Conservation (phyloP, 1,140 invertebrate genomes). For the Archegozetes longisetosus region DNA sequence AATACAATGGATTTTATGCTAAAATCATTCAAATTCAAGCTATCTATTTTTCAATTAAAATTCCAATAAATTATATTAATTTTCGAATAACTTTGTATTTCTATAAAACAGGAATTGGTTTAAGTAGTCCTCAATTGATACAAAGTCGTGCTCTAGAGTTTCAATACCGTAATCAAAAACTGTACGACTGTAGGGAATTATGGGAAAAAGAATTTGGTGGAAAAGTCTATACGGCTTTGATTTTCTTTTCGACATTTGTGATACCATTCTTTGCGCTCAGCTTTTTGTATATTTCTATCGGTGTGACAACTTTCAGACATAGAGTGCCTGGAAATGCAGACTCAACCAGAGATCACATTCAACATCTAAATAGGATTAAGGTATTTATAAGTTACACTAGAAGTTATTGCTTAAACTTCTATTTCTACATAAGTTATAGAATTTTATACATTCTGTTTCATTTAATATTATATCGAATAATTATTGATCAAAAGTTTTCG, state of each 20-base stretch:
- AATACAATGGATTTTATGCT: no score
- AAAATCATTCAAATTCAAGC: no score
- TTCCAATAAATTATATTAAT: no score
- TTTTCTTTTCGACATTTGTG: constrained; percentile 35
- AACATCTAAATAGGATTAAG: constrained; percentile 32
- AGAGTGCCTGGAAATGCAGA: constrained; percentile 37
- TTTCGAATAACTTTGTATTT: no score
- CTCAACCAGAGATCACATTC: constrained; percentile 31
- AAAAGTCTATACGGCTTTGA: constrained; percentile 28
- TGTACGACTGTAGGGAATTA: constrained; percentile 29
- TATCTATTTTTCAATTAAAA: no score
- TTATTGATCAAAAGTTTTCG: no score
- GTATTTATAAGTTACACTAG: neutral
- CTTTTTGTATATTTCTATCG: constrained; percentile 33
- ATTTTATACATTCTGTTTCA: no score
- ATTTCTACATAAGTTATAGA: no score
- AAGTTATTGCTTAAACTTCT: neutral
- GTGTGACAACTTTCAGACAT: constrained; percentile 31
- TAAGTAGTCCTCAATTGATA: constrained; percentile 32
- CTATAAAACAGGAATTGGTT: constrained; percentile 18
- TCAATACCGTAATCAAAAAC: constrained; percentile 21
- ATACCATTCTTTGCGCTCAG: constrained; percentile 34
- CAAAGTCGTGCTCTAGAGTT: constrained; percentile 27
- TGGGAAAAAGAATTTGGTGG: constrained; percentile 23
- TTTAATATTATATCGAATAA: no score